Evolutionary conservation across 2,888 invertebrate species (phyloP), one percentile per base, ranked within the genome.

Genomic region (Morpho deidamia): DNA sequence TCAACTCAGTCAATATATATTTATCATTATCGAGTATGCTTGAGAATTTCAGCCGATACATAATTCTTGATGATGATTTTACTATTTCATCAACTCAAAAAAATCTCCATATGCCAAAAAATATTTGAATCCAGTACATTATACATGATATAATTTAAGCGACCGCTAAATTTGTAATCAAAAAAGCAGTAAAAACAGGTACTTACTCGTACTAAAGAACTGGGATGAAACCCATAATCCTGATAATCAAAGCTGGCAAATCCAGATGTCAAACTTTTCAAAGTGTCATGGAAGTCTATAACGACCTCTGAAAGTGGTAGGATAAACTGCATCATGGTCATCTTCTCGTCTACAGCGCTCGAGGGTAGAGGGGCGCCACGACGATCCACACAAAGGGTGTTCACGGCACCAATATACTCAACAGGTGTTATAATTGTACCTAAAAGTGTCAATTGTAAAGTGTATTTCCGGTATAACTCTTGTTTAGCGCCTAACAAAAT

Each of bases 191-290:
- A 14, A 37, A 11, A n/a, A n/a, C n/a, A n/a, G n/a, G n/a, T n/a
- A 50, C 88, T 86, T 78, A 97, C 94, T 80, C 96, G 96, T 0
- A 95, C 94, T 67, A 99, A 88, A 56, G 94, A 88, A 58, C 97
- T 94, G 59, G 76, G 74, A 71, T 95, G 92, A 79, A 95, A 99
- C 1, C 96, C 98, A 69, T 92, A 82, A 73, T 97, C 95, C 79
- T 97, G 97, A 72, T 98, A 98, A 80, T 97, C 97, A 74, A 98
- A 98, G 75, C 96, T 96, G 1, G 98, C 99, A 85, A 97, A 99
- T 34, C 99, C 99, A 0, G 98, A 98, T 3, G 96, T 95, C 11
- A 96, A 69, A 10, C 95, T 94, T 81, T 99, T 99, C 2, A 99
- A 85, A 4, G 92, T 91, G 74, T 99, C 99, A 73, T 98, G 98